These are phyloP conservation scores for Trichosurus vulpecula DNA, from an alignment of 2,797 vertebrate species.

Conservation along the genomic window DNA sequence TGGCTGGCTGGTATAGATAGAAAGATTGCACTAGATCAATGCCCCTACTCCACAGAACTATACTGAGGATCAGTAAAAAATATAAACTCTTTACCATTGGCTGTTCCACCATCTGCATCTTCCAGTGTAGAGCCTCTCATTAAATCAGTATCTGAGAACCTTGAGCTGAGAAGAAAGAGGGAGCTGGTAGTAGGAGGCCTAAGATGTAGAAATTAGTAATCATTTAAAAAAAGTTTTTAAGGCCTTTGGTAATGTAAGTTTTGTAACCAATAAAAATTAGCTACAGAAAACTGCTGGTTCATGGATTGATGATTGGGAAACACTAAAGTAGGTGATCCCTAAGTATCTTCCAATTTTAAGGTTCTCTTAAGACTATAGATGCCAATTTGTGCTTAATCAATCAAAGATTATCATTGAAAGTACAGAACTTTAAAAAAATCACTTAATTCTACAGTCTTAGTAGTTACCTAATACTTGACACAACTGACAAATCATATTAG, in stretches of 20 bases:
- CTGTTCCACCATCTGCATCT: not conserved
- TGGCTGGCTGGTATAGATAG: not conserved
- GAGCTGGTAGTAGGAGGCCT: not conserved
- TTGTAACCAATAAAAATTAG: not conserved
- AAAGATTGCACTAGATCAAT: not conserved
- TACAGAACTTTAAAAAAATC: not conserved
- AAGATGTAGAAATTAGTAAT: not conserved
- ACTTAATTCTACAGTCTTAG: not conserved
- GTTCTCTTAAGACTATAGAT: not conserved
- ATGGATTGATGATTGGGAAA: not conserved
- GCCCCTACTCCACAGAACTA: not conserved
- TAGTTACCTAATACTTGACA: not conserved
- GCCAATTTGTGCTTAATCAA: not conserved
- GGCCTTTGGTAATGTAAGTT: not conserved
- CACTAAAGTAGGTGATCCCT: not conserved
- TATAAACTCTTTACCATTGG: not conserved
- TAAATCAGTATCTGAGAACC: not conserved
- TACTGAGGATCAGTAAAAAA: not conserved
- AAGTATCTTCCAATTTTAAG: not conserved
- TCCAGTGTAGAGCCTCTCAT: not conserved
- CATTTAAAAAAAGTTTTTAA: not conserved
- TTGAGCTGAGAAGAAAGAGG: not conserved
- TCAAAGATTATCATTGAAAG: not conserved
- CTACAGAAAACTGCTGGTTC: not conserved
- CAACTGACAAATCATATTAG: not conserved